These are phyloP conservation scores for Epinotia demarniana DNA, from an alignment of 2,888 invertebrate species.

Conservation along the genomic window DNA sequence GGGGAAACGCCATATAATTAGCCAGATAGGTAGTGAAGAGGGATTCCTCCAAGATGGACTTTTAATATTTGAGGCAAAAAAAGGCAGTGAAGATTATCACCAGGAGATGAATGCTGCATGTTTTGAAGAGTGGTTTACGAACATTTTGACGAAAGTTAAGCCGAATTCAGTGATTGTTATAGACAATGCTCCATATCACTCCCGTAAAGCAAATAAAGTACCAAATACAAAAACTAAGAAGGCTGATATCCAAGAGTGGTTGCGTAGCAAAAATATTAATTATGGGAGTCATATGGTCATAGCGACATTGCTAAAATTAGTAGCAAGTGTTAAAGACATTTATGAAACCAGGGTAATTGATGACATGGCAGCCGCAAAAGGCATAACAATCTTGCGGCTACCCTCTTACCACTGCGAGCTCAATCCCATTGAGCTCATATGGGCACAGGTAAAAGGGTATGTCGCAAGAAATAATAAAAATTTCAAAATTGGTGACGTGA, in stretches of 20 bases:
- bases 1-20: neutral
- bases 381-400: slow-evolving; percentile 1
- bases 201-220: neutral
- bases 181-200: neutral
- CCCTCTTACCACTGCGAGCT: slow-evolving; percentile 10
- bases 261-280: neutral
- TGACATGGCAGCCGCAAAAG: slow-evolving; percentile 8
- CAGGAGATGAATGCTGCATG: too few relatives aligned
- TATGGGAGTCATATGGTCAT: neutral
- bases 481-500: slow-evolving; percentile 2
- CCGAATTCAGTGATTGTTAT: too few relatives aligned
- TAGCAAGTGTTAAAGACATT: neutral
- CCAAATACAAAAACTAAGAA: neutral
- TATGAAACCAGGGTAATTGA: neutral
- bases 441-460: slow-evolving; percentile 17
- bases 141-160: too few relatives aligned
- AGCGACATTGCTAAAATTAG: neutral
- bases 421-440: slow-evolving; percentile 17
- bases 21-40: neutral
- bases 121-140: too few relatives aligned
- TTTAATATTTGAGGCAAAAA: neutral
- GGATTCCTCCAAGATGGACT: neutral
- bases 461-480: neutral
- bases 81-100: too few relatives aligned
- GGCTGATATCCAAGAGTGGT: neutral